Evolutionary conservation across 2,888 invertebrate species (phyloP), one percentile per base, ranked within the genome.

Genomic region (Macrosoma leucophasiata): DNA sequence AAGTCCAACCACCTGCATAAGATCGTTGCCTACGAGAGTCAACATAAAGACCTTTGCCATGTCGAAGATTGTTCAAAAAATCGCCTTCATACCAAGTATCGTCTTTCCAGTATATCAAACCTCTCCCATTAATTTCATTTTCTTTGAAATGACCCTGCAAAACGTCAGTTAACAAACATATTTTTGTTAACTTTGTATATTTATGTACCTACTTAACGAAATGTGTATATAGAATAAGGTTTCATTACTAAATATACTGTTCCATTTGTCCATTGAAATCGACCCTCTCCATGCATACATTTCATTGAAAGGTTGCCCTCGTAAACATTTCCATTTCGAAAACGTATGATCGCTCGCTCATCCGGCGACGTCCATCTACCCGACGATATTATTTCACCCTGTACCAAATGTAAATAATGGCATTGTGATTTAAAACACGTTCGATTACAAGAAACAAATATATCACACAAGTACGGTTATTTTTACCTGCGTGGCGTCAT

Each of bases 261-360:
- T 23, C 89, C 89, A 57, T 88, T 82, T 2, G 73, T 60, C 89
- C 89, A 89, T 33, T 67, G 71, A 55, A 85, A 89, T 3, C 71
- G 71, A 3, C 89, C 89, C 42, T 77, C 67, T 2, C 88, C 89
- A 44, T 89, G 73, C 86, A 89, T 88, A 43, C 84, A 63, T 52
- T 82, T 85, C 59, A 77, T 78, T 10, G 77, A 82, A 32, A 87
- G 69, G 19, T 70, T 59, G 12, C 89, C 89, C 55, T 82, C 81
- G 48, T 88, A 89, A 2, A 64, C 31, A 52, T 89, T 88, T 7
- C 86, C 87, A 56, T 87, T 89, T 41, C 64, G 71, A 46, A 89
- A 89, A 36, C 41, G 62, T 29, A 89, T 82, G 29, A 74, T 51
- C 7, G 74, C 87, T 38, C 62, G 64, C 61, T 84, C 86, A 42